Evolutionary conservation across 2,888 invertebrate genomes (phyloP).

Genomic region (Invenusta paracnida): DNA sequence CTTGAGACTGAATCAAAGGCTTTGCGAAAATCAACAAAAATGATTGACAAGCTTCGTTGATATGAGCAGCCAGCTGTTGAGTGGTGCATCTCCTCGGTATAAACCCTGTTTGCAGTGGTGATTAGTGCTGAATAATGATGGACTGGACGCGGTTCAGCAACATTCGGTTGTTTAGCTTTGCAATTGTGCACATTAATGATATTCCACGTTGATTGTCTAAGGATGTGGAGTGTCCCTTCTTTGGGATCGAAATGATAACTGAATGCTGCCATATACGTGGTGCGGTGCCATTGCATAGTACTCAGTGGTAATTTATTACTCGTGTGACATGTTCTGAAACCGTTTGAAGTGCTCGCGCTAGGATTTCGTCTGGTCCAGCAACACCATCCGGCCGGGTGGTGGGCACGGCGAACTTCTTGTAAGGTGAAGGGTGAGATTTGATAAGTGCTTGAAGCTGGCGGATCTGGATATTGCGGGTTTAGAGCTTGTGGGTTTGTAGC

Average conservation of each 20-base stretch:
- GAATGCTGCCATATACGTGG: not conserved
- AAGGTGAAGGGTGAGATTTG: not conserved
- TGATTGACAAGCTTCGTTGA: not conserved
- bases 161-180: constrained; percentile 20
- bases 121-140: not conserved
- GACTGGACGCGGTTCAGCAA: not conserved
- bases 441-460: not conserved
- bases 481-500: constrained; percentile 8
- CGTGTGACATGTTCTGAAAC: not conserved
- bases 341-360: not conserved
- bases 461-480: not conserved
- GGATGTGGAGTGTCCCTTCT: not conserved
- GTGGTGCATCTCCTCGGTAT: not conserved
- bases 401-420: not conserved
- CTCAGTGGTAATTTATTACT: not conserved
- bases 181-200: constrained; percentile 10
- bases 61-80: constrained; percentile 26
- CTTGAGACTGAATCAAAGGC: not conserved
- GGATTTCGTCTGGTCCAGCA: constrained; percentile 9
- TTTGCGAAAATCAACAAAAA: constrained; percentile 26
- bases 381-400: not conserved
- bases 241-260: not conserved
- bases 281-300: not conserved
- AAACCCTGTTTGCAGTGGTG: constrained; percentile 21
- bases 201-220: constrained; percentile 18